Conservation (phyloP, 2,888 invertebrate genomes). For the Drosophila demipolita region DNA sequence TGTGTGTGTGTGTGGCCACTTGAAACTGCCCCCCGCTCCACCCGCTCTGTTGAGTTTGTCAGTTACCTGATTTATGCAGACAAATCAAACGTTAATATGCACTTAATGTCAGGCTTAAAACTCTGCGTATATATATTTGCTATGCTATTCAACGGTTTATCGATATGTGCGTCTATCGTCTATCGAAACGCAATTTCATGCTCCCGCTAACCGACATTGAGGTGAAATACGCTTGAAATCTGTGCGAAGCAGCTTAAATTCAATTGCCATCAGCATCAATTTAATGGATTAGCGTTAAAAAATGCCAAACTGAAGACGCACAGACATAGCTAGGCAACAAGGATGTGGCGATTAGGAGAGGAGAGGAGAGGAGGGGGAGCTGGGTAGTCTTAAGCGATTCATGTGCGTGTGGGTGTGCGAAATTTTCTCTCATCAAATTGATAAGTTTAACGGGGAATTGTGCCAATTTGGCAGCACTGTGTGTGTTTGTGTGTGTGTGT, state of each 20-base stretch:
- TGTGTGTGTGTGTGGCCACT: slow-evolving; percentile 65
- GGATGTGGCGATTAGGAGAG: background rate
- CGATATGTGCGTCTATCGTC: slow-evolving; percentile 34
- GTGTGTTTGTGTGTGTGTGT: slow-evolving; percentile 13
- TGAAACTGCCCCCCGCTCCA: slow-evolving; percentile 31
- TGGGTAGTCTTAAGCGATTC: slow-evolving; percentile 26
- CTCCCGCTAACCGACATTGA: slow-evolving; percentile 50
- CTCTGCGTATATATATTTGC: background rate
- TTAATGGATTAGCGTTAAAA: slow-evolving; percentile 77
- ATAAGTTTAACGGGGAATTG: slow-evolving; percentile 80
- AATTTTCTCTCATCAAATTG: slow-evolving; percentile 70
- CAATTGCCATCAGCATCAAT: slow-evolving; percentile 79
- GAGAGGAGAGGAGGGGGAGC: too few species aligned
- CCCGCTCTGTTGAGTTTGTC: background rate
- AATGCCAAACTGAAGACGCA: slow-evolving; percentile 47
- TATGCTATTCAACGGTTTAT: background rate
- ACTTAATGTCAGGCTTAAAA: slow-evolving; percentile 51
- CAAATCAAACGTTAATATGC: slow-evolving; percentile 73
- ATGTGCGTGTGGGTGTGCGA: slow-evolving; percentile 29
- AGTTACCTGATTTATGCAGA: slow-evolving; percentile 63
- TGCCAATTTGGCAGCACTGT: slow-evolving; percentile 68
- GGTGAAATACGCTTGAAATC: slow-evolving; percentile 61
- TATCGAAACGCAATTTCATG: slow-evolving; percentile 62
- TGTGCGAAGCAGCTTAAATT: slow-evolving; percentile 74
- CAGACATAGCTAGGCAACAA: background rate